Evolutionary conservation across 2,797 vertebrate genomes (phyloP).

Genomic region (Etheostoma perlongum): DNA sequence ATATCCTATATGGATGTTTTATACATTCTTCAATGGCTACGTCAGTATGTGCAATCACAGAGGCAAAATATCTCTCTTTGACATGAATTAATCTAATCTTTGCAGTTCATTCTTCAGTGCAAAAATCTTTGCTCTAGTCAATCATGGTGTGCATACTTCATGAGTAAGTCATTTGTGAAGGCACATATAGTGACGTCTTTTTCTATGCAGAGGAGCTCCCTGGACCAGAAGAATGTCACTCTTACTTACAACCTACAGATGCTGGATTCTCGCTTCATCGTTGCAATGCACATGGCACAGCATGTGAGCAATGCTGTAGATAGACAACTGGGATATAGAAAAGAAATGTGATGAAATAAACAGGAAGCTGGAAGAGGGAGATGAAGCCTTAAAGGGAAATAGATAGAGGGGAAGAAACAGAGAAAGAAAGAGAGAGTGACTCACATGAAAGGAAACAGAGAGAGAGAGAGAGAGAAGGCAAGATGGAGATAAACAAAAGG

Average conservation of each 20-base stretch:
- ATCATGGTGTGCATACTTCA: conserved; percentile 27
- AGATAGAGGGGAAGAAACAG: conserved; percentile 15
- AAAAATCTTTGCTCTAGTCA: conserved; percentile 29
- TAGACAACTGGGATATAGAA: conserved; percentile 24
- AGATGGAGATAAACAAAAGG: conserved; percentile 18
- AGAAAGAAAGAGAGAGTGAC: conserved; percentile 12
- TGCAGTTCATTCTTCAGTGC: conserved; percentile 24
- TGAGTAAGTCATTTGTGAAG: conserved; percentile 28
- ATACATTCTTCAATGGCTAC: not conserved
- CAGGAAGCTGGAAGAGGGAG: conserved; percentile 9
- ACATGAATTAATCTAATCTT: conserved; percentile 22
- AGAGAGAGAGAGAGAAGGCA: conserved; percentile 6
- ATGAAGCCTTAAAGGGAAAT: conserved; percentile 13
- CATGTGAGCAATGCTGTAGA: conserved; percentile 37
- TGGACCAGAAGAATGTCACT: conserved; percentile 10
- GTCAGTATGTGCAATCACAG: conserved; percentile 5
- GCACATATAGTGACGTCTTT: not conserved
- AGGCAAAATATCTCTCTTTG: conserved; percentile 5
- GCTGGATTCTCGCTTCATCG: conserved; percentile 25
- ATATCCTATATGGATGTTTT: not conserved
- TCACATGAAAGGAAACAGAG: conserved; percentile 5
- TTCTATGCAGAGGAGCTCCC: conserved; percentile 14
- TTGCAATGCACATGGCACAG: conserved; percentile 34
- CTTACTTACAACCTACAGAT: conserved; percentile 21
- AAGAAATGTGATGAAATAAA: conserved; percentile 39